Conservation (phyloP, 2,113 vertebrate genomes). For the Enhydra lutris region DNA sequence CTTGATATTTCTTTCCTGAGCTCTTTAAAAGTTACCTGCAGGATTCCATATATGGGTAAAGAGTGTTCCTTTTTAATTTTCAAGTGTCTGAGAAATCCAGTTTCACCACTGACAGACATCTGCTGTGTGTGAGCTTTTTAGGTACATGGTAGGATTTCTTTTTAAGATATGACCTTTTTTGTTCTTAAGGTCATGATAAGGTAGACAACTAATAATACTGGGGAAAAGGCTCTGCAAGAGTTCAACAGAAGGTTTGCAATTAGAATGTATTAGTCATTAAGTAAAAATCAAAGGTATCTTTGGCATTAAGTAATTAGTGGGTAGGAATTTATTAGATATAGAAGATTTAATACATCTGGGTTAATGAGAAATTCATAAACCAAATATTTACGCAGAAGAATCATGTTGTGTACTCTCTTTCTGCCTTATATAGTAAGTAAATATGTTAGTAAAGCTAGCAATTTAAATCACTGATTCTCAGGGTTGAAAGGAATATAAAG, state of each 20-base stretch:
- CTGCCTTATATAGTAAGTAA: conserved; percentile 17
- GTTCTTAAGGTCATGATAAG: background rate
- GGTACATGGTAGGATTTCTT: background rate
- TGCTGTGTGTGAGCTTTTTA: background rate
- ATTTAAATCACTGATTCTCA: conserved; percentile 45
- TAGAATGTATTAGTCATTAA: background rate
- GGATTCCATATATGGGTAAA: background rate
- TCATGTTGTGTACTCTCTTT: background rate
- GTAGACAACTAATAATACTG: background rate
- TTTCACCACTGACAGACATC: background rate
- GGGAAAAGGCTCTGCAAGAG: background rate
- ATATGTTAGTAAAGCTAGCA: conserved; percentile 63
- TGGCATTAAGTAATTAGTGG: conserved; percentile 47
- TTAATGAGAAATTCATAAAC: conserved; percentile 57
- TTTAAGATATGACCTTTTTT: background rate
- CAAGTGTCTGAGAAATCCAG: background rate
- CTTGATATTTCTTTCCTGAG: conserved; percentile 14
- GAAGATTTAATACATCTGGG: conserved; percentile 35
- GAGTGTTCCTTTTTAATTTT: conserved; percentile 2
- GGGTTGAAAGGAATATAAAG: conserved; percentile 53
- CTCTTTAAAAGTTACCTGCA: conserved; percentile 4
- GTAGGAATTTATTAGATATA: conserved; percentile 31
- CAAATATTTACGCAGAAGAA: conserved; percentile 29
- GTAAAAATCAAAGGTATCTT: conserved; percentile 56
- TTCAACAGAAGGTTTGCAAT: conserved; percentile 21